Percentiles rank a stretch among this genome's conserved stretches.
These are phyloP conservation scores for Lepidocyrtinus sp. DNA, from an alignment of 2,888 invertebrate genomes.

Conservation along the genomic window DNA sequence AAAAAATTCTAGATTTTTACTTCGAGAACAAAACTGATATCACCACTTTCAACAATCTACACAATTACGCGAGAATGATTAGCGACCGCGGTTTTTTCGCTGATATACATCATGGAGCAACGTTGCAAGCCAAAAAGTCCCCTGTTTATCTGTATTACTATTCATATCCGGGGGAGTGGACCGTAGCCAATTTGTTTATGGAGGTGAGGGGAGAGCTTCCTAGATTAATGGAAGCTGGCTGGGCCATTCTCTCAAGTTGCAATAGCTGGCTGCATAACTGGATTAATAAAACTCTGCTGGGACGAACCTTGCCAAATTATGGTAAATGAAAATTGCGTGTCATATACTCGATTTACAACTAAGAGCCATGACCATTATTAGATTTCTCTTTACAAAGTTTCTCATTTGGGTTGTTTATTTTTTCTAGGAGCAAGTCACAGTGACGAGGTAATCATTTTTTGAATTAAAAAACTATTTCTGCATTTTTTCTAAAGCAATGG, in stretches of 20 bases:
- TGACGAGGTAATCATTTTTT: constrained; percentile 50
- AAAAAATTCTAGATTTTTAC: constrained; percentile 59
- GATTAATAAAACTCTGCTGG: constrained; percentile 56
- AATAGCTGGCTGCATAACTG: constrained; percentile 59
- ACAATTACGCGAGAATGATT: constrained; percentile 58
- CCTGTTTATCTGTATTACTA: constrained; percentile 63
- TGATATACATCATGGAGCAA: constrained; percentile 55
- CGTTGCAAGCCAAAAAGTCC: constrained; percentile 46
- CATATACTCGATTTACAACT: neutral
- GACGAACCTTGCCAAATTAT: constrained; percentile 60
- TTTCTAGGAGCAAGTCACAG: constrained; percentile 57
- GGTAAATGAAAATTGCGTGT: constrained; percentile 33
- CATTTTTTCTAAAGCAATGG: too few species aligned
- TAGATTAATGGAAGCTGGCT: constrained; percentile 60
- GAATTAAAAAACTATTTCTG: too few species aligned
- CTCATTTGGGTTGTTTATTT: neutral
- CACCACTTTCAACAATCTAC: constrained; percentile 59
- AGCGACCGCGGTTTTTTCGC: constrained; percentile 61
- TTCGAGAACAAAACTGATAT: constrained; percentile 54
- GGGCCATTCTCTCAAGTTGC: constrained; percentile 58
- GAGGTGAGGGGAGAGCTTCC: constrained; percentile 56
- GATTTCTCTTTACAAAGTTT: neutral
- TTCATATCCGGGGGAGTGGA: constrained; percentile 63
- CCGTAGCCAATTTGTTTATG: constrained; percentile 63
- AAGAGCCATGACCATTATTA: neutral